These are phyloP conservation scores for Saccostrea echinata DNA, from an alignment of 1,140 invertebrate genomes.

Conservation along the genomic window DNA sequence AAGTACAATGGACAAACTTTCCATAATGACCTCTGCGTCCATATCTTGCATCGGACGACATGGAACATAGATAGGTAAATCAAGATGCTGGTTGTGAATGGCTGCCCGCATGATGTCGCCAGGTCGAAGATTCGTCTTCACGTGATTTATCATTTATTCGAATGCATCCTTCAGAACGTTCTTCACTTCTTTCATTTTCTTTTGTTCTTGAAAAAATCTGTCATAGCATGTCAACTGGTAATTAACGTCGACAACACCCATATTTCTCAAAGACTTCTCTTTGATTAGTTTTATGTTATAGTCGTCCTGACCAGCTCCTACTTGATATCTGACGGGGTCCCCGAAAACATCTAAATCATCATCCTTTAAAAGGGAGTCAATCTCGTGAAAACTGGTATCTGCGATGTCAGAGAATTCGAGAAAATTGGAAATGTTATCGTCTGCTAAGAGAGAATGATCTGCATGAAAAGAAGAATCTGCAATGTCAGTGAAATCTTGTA, in stretches of 20 bases:
- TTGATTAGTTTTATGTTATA: background rate
- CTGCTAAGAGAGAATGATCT: background rate
- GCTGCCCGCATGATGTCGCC: constrained; percentile 37
- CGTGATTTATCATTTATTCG: constrained; percentile 44
- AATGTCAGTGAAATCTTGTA: background rate
- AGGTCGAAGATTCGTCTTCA: background rate
- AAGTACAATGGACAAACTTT: too few relatives aligned
- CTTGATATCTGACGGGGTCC: constrained; percentile 13
- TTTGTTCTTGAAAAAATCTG: background rate
- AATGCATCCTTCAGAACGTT: constrained; percentile 16
- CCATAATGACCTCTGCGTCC: constrained; percentile 24
- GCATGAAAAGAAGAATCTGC: constrained; percentile 9
- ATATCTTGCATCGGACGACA: constrained; percentile 21
- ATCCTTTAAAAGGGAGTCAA: background rate
- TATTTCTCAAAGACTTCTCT: background rate
- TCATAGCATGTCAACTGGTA: constrained; percentile 30
- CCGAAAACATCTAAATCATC: too few relatives aligned
- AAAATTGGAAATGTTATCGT: too few relatives aligned
- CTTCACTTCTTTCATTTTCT: constrained; percentile 12
- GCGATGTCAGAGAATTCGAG: background rate
- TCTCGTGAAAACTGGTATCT: background rate
- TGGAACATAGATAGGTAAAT: constrained; percentile 31
- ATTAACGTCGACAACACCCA: constrained; percentile 20
- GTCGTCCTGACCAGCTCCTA: background rate
- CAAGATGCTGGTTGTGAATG: constrained; percentile 3